phyloP scores from a whole-genome alignment of 2,797 vertebrate species.

The Acropternis orthonyx region DNA sequence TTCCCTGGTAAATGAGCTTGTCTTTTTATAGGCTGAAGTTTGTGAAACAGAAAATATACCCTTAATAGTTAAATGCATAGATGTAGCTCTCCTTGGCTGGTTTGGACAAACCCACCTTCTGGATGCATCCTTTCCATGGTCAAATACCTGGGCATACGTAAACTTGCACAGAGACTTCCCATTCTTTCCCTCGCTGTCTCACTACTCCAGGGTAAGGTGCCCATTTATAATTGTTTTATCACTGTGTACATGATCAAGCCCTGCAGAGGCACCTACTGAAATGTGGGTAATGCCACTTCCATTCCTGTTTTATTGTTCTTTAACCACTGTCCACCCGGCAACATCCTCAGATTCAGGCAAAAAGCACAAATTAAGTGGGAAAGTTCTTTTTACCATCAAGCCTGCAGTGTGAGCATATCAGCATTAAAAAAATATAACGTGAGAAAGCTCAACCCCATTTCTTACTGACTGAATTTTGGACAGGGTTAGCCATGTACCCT shows the following conservation, averaged over 20 bases:
- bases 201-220: background rate
- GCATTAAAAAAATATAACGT: background rate
- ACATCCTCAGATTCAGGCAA: background rate
- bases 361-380: background rate
- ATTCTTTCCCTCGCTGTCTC: background rate
- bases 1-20: background rate
- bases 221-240: background rate
- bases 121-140: background rate
- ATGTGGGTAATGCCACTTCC: background rate
- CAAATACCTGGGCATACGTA: background rate
- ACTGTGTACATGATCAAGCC: accelerated
- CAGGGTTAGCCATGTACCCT: background rate
- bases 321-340: background rate
- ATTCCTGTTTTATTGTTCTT: background rate
- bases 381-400: background rate
- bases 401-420: background rate
- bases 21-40: background rate
- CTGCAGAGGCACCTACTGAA: background rate
- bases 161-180: background rate
- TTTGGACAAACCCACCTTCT: background rate
- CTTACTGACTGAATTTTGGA: background rate
- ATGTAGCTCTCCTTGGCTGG: background rate
- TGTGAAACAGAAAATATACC: background rate
- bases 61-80: background rate
- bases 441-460: background rate